These are phyloP conservation scores for Lampris megalopsis DNA, from an alignment of 2,113 vertebrate species.

Conservation along the genomic window DNA sequence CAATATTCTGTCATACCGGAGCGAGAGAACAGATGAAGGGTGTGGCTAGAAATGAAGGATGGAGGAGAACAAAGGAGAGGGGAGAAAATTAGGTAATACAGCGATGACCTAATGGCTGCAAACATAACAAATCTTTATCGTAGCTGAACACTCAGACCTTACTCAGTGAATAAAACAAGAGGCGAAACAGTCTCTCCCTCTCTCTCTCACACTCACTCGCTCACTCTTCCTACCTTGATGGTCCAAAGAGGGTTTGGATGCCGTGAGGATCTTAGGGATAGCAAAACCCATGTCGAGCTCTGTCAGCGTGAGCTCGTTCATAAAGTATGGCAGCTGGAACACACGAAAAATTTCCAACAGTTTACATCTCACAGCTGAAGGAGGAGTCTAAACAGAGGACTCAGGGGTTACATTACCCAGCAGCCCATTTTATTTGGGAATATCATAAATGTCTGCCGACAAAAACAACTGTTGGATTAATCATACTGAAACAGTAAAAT, in stretches of 20 bases:
- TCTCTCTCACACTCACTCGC: too few relatives aligned
- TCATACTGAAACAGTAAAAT: neutral
- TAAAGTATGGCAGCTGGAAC: constrained; percentile 94
- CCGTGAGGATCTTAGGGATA: constrained; percentile 93
- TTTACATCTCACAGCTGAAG: neutral
- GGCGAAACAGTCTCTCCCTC: neutral
- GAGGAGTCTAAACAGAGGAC: constrained; percentile 2
- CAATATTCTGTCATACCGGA: constrained; percentile 9
- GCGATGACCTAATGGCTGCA: neutral
- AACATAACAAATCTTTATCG: neutral
- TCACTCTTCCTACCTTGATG: constrained; percentile 93
- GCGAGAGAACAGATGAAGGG: neutral
- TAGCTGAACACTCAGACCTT: neutral
- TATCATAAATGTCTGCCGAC: neutral
- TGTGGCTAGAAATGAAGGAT: neutral
- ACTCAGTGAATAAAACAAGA: neutral
- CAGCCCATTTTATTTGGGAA: neutral
- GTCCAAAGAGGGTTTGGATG: constrained; percentile 93
- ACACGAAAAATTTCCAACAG: constrained; percentile 8
- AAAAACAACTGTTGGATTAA: neutral
- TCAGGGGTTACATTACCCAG: neutral
- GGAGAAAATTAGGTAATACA: neutral
- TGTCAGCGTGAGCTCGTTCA: constrained; percentile 97
- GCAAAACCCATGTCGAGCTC: constrained; percentile 98
- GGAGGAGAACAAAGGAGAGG: neutral